Evolutionary conservation across 2,797 vertebrate genomes (phyloP), one percentile per base, ranked within the genome.

Genomic region (Adrianichthys oophorus): DNA sequence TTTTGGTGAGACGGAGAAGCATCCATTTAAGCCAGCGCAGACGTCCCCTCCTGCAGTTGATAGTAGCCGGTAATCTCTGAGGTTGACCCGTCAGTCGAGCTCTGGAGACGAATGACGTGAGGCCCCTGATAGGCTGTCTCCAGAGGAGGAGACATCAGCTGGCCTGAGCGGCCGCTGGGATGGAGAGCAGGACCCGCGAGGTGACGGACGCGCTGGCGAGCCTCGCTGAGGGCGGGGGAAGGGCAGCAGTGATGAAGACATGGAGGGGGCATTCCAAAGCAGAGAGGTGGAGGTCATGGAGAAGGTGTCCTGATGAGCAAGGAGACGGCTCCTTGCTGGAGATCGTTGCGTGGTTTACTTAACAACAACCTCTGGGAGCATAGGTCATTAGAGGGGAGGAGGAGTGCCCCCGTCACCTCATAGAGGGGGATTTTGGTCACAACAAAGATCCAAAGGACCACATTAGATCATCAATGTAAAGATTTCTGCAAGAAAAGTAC

Each of bases 301-400:
- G 78, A 68, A 71, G 75, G 80, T 84, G 79, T 84, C 74, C 76
- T 69, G 80, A 82, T 79, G 80, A 74, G 78, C 73, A 41, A 58
- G 68, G 85, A 87, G 88, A 86, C 80, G 68, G 77, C 26, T 68
- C 79, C 84, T 86, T 81, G 85, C 83, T 88, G 87, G 82, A 85
- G 85, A 82, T 86, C 65, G 70, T 72, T 84, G 79, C 52, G 16
- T 55, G 74, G 65, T 96, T 96, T 95, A 95, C 80, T 86, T 88
- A 84, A 84, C 93, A 93, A 93, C 94, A 91, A 91, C 91, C 79
- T 84, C 24, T 78, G 65, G 78, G 88, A 90, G 92, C 92, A 86
- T 86, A 87, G 93, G 80, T 91, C 91, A 89, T 64, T 21, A 66
- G 76, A 78, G 64, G 29, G 60, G 70, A 15, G 59, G 63, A 23